Percentiles rank a stretch among this genome's conserved stretches.
phyloP scores from a whole-genome alignment of 2,888 invertebrate genomes.

The Nezara viridula region DNA sequence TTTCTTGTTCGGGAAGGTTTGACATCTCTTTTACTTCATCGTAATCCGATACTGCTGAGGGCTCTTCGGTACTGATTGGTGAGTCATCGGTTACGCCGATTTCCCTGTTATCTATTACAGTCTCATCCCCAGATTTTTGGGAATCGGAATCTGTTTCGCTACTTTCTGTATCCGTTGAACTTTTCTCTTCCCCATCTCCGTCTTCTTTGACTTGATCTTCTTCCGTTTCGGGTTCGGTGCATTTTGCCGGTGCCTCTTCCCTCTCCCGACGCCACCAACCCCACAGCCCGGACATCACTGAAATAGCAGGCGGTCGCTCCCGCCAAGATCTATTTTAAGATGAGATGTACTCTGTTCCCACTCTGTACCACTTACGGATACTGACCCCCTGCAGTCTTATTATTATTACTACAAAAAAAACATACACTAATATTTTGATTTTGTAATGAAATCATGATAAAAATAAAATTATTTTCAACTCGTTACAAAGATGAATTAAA shows the following conservation, averaged over 20 bases:
- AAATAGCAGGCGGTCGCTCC: conserved; percentile 56
- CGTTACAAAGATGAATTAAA: too few species aligned
- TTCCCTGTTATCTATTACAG: conserved; percentile 21
- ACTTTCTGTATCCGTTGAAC: background rate
- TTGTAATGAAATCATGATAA: background rate
- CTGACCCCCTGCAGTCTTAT: conserved; percentile 55
- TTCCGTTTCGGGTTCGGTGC: conserved; percentile 32
- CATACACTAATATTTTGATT: background rate
- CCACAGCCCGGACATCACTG: conserved; percentile 61
- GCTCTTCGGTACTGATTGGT: conserved; percentile 29
- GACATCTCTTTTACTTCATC: conserved; percentile 51
- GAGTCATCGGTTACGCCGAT: conserved; percentile 11
- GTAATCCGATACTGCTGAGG: background rate
- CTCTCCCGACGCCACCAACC: conserved; percentile 58
- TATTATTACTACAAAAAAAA: background rate
- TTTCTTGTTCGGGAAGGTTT: background rate
- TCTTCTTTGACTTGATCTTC: background rate
- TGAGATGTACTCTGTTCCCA: conserved; percentile 41
- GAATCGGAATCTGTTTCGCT: conserved; percentile 27
- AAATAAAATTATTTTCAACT: too few species aligned
- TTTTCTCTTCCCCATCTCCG: conserved; percentile 30
- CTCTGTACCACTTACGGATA: conserved; percentile 45
- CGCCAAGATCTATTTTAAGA: conserved; percentile 57
- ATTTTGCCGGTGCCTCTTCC: conserved; percentile 49
- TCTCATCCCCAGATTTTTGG: conserved; percentile 20